Base-by-base conservation (phyloP, 2,113 vertebrate species). In the Gobiocypris rarus region DNA sequence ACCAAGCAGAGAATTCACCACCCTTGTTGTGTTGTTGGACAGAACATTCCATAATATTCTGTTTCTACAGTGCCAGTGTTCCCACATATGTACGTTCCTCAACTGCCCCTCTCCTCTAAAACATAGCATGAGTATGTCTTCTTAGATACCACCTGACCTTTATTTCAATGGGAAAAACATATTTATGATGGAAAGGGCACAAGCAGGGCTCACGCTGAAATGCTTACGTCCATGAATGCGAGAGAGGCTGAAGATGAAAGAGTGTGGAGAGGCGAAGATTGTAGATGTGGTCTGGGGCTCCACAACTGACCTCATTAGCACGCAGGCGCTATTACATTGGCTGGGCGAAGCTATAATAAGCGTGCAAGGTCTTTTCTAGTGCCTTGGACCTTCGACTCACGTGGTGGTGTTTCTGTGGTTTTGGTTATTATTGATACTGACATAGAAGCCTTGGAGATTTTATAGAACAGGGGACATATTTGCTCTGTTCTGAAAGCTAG, bases 271-370 rank as follows among this genome's bases (percentile, higher is more conserved):
- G 19, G 67, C 1, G 56, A 52, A 14, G 41, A 58, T n/a, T 59
- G 65, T 50, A 63, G 52, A 71, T 31, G 34, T 67, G 48, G 74
- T 77, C 45, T 28, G 24, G 8, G 9, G 3, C 41, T 50, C 48
- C n/a, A 45, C 4, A 24, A 34, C 59, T 77, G 43, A 73, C 24
- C 82, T 84, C 82, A 76, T 84, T 77, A 84, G 58, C 67, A 50
- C 0, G 2, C 24, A 77, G 43, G 9, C n/a, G n/a, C n/a, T n/a
- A n/a, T n/a, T n/a, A n/a, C n/a, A n/a, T n/a, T 79, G 76, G 38
- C 38, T 59, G 24, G n/a, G 24, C 24, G 0, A 65, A 41, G 75
- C 15, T 63, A 79, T 79, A 65, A 79, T 63, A 65, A 63, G 76
- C 9, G 1, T 43, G 5, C 22, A 17, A 8, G 26, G 41, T 67